A percentile compares a stretch with the other conserved stretches of the same genome.
Conservation (phyloP, 2,797 vertebrate species). For the Enteromius trimaculatus region DNA sequence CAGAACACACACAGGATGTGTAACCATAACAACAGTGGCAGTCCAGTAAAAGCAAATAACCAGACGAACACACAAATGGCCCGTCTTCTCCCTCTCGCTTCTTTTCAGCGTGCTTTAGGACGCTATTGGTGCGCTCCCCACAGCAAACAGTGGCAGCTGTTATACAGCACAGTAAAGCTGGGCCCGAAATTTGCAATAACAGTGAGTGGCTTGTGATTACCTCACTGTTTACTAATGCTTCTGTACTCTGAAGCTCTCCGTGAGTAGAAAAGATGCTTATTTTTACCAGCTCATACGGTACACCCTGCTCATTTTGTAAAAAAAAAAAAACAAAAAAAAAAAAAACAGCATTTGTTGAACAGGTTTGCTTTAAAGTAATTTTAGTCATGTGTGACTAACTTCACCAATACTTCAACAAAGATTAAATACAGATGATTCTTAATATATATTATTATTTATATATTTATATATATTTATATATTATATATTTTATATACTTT, state of each 20-base stretch:
- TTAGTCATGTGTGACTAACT: constrained; percentile 8
- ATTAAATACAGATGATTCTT: not conserved
- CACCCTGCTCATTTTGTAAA: not conserved
- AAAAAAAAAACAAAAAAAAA: no score
- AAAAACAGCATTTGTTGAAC: not conserved
- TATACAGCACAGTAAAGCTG: constrained; percentile 41
- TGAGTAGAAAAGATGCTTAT: constrained; percentile 24
- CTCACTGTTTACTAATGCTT: constrained; percentile 41
- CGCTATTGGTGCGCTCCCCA: constrained; percentile 43
- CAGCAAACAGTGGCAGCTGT: constrained; percentile 58
- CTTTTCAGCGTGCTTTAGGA: constrained; percentile 43
- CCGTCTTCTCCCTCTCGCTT: constrained; percentile 42
- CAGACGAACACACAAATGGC: constrained; percentile 60
- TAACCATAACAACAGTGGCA: constrained; percentile 74
- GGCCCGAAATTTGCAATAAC: constrained; percentile 37
- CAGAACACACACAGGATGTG: constrained; percentile 72
- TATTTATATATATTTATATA: no score
- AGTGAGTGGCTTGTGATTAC: constrained; percentile 43
- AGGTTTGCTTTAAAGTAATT: not conserved
- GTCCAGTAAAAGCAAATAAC: constrained; percentile 75
- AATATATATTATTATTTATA: not conserved
- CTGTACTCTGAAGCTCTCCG: constrained; percentile 19
- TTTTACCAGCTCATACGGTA: constrained; percentile 22
- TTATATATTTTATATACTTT: no score
- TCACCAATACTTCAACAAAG: no score